Evolutionary conservation across 2,797 vertebrate genomes (phyloP), one percentile per base, ranked within the genome.

Genomic region (Malurus splendens): DNA sequence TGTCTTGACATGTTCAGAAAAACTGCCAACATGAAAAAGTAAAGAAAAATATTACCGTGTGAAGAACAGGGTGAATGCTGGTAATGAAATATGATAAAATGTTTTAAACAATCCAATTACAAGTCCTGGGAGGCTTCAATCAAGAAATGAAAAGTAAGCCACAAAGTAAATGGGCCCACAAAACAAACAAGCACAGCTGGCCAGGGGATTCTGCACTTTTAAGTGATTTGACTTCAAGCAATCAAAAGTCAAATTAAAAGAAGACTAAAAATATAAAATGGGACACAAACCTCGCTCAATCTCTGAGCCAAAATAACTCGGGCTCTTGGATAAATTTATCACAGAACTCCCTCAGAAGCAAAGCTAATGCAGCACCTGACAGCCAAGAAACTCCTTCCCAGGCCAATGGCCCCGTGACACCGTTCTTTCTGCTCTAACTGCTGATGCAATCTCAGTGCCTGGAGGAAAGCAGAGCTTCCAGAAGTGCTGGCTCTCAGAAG

Each of bases 381-480:
- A 92, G 87, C 73, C 86, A 91, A 90, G 70, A 78, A 94, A 82
- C 71, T 93, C 83, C 71, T 67, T 88, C 89, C 60, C 80, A 93
- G 90, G 90, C 87, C 93, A 62, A 12, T 22, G 64, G 76, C 89
- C 80, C 82, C 60, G 27, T 80, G 87, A 90, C 92, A 92, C 89
- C 64, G 68, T 94, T 94, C 90, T 71, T 83, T 90, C 93, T 95
- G 89, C 80, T 94, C 86, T 80, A 28, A 75, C 92, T 90, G 90
- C 89, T 93, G 86, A 95, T 93, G 90, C 80, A 92, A 93, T 56
- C 87, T 54, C 70, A 87, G 67, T 64, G 92, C 90, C 92, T 7
- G 2, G 76, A 93, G 93, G 87, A 91, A 93, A 88, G 92, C 79
- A 47, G 28, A 71, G 77, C 54, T 78, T n/a, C 83, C 67, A 77